Percentiles rank a stretch among this genome's conserved stretches.
These are phyloP conservation scores for Ceryle rudis DNA, from an alignment of 2,797 vertebrate species.

Conservation along the genomic window DNA sequence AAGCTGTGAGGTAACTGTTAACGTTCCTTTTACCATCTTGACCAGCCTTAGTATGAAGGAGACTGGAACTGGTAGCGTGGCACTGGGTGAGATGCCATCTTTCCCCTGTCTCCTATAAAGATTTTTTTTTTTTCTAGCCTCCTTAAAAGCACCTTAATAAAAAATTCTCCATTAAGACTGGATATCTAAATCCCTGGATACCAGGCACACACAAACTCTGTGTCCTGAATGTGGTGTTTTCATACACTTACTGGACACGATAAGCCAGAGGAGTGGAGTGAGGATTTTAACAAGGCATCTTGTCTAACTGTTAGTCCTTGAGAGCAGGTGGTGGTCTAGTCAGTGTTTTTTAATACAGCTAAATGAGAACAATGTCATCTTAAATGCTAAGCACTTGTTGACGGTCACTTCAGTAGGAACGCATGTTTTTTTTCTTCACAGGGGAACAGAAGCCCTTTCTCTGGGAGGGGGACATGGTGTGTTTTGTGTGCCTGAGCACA, in stretches of 20 bases:
- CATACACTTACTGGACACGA: fast-evolving
- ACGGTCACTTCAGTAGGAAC: neutral
- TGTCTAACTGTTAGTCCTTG: neutral
- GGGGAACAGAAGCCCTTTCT: neutral
- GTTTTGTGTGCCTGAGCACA: neutral
- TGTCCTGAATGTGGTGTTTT: neutral
- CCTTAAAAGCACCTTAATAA: neutral
- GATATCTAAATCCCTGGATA: fast-evolving
- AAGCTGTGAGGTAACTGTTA: neutral
- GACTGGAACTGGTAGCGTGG: neutral
- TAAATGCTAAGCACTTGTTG: neutral
- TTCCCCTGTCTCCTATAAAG: neutral
- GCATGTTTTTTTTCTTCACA: fast-evolving
- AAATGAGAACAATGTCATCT: neutral
- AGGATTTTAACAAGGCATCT: neutral
- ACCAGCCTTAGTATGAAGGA: neutral
- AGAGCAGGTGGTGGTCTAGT: neutral
- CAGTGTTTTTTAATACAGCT: neutral
- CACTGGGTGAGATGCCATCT: neutral
- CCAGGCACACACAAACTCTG: neutral
- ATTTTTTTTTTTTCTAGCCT: neutral
- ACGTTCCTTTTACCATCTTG: neutral
- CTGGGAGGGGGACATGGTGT: neutral
- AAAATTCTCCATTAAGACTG: neutral
- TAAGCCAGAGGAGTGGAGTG: neutral